Base-by-base conservation (phyloP, 1,140 invertebrate species). In the Contarinia nasturtii region DNA sequence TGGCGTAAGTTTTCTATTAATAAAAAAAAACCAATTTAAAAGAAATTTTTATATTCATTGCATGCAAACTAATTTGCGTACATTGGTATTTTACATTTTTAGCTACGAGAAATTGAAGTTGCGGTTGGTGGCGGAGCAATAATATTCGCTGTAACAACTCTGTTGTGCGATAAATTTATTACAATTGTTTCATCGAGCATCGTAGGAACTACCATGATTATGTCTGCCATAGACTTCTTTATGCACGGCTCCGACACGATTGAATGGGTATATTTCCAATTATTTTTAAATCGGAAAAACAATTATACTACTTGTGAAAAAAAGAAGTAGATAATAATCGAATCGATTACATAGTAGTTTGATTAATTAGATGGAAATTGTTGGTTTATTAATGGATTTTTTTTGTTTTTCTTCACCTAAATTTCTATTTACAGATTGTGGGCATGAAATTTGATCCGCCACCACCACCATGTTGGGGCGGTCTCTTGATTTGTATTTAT, bases 391-490 rank as follows among this genome's bases (percentile, higher is more conserved):
- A n/a, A n/a, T n/a, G n/a, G n/a, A n/a, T n/a, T n/a, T n/a, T n/a
- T n/a, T n/a, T n/a, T n/a, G n/a, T n/a, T n/a, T n/a, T n/a, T n/a
- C n/a, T n/a, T n/a, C n/a, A n/a, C n/a, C n/a, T n/a, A n/a, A n/a
- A n/a, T n/a, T n/a, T n/a, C n/a, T 45, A 2, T 17, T 43, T 33
- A 3, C 37, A 61, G 59, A 57, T 63, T 43, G 50, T 63, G 34
- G 54, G 52, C 34, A 63, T 63, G 59, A 58, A 60, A 46, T 59
- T 59, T 14, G 54, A 61, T 54, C 61, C 61, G 0, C 48, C 50
- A 33, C 60, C 61, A 18, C 61, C 61, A n/a, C 60, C 61, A 4
- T 63, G 61, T 45, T 63, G 60, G 34, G 61, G 61, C 5, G 61
- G 61, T 1, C 45, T 63, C 7, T 42, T 63, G 20, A 60, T 63